phyloP scores from a whole-genome alignment of 2,797 vertebrate species.

The Acipenser oxyrinchus region DNA sequence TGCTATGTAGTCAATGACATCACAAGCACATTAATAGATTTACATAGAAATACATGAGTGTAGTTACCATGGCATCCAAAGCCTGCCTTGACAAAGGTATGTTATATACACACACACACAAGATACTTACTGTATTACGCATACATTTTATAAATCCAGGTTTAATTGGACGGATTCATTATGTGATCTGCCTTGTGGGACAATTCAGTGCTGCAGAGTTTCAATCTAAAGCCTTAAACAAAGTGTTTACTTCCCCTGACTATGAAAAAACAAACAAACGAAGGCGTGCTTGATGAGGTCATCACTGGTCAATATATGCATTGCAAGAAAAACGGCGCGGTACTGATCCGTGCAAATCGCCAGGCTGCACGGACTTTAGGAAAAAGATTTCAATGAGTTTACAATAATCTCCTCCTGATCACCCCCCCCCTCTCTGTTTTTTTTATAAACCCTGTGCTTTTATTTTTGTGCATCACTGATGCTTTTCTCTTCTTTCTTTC shows the following conservation, averaged over 20 bases:
- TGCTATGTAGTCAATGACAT: neutral
- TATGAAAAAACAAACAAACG: neutral
- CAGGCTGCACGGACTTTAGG: neutral
- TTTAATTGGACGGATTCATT: too few relatives aligned
- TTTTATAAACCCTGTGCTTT: constrained; percentile 48
- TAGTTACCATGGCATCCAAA: too few relatives aligned
- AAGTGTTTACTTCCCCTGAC: neutral
- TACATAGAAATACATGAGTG: too few relatives aligned
- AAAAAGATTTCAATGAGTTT: constrained; percentile 43
- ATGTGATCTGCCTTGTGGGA: too few relatives aligned
- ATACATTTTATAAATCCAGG: too few relatives aligned
- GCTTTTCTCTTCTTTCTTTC: constrained; percentile 16
- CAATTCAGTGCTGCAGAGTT: too few relatives aligned
- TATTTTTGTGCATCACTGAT: constrained; percentile 66
- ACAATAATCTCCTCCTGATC: constrained; percentile 55
- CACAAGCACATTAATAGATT: too few relatives aligned
- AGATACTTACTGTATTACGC: too few relatives aligned
- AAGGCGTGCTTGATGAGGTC: neutral
- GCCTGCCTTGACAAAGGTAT: too few relatives aligned
- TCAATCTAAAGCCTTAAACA: neutral
- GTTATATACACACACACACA: neutral
- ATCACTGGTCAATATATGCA: neutral
- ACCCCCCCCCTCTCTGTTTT: constrained; percentile 43
- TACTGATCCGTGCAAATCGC: neutral
- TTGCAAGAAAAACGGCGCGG: neutral